These are phyloP conservation scores for Argopecten irradians DNA, from an alignment of 1,140 invertebrate genomes.

Conservation along the genomic window DNA sequence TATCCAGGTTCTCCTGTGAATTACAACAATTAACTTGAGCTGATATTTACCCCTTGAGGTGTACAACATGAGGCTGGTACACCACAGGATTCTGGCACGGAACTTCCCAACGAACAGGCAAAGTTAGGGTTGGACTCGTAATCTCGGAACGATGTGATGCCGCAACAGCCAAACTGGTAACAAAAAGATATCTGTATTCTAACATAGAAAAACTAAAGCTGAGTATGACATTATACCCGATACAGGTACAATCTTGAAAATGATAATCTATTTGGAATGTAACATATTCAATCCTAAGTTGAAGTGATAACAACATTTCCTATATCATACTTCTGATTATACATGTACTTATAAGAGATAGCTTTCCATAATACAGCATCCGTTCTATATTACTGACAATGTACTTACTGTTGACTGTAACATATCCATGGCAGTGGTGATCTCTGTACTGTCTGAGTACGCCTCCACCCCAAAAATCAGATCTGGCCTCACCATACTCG, in stretches of 20 bases:
- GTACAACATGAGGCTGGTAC: not conserved
- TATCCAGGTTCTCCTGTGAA: too few relatives aligned
- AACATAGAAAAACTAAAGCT: not conserved
- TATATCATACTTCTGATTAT: too few relatives aligned
- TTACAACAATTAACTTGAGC: too few relatives aligned
- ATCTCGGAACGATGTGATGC: not conserved
- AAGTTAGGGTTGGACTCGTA: not conserved
- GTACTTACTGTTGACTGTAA: not conserved
- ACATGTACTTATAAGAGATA: not conserved
- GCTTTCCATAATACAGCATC: not conserved
- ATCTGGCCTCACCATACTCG: not conserved
- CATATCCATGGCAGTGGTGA: not conserved
- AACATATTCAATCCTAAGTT: too few relatives aligned
- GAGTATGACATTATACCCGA: too few relatives aligned
- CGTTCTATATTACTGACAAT: not conserved
- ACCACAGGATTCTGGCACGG: not conserved
- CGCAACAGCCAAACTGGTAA: not conserved
- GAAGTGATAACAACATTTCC: too few relatives aligned
- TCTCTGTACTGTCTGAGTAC: slow-evolving; percentile 16
- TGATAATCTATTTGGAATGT: too few relatives aligned
- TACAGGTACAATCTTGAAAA: too few relatives aligned
- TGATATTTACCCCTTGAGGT: not conserved
- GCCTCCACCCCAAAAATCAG: not conserved
- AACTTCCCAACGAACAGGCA: not conserved
- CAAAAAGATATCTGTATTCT: not conserved